Percentiles rank a stretch among this genome's conserved stretches.
Evolutionary conservation across 64 coral and sea anemone species (phyloP).

Genomic region (Dendronephthya gigantea): DNA sequence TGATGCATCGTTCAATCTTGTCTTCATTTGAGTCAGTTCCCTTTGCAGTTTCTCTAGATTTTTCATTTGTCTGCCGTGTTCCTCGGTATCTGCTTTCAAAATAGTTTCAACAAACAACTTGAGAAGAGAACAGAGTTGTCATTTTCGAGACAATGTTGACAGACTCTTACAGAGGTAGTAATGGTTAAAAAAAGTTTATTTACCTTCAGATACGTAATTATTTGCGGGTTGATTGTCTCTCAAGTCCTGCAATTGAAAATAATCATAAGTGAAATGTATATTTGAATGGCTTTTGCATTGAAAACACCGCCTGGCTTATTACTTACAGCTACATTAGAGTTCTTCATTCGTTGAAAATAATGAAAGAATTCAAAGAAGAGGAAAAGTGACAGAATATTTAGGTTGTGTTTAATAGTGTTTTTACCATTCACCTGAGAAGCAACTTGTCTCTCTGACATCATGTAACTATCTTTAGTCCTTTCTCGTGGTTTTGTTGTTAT

Average conservation of each 20-base stretch:
- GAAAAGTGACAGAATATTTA: too few relatives aligned
- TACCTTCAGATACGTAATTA: background rate
- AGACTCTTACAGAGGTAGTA: background rate
- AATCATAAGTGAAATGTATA: background rate
- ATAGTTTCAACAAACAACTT: background rate
- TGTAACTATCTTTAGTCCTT: background rate
- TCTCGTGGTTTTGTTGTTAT: too few relatives aligned
- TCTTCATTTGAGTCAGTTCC: background rate
- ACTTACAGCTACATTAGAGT: too few relatives aligned
- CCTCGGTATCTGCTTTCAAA: background rate
- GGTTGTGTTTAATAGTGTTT: too few relatives aligned
- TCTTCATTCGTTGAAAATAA: background rate
- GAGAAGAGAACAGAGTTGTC: background rate
- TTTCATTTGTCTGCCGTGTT: background rate
- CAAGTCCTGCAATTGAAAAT: background rate
- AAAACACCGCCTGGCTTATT: too few relatives aligned
- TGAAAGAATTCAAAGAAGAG: background rate
- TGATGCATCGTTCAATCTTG: background rate
- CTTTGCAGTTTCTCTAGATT: background rate
- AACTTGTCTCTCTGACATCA: background rate
- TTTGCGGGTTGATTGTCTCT: background rate
- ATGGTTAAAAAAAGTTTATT: background rate
- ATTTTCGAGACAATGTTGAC: background rate
- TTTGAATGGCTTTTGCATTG: background rate
- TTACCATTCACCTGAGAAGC: background rate